Percentiles rank a stretch among this genome's conserved stretches.
Evolutionary conservation across 2,113 vertebrate genomes (phyloP).

Genomic region (Clarias batrachus): DNA sequence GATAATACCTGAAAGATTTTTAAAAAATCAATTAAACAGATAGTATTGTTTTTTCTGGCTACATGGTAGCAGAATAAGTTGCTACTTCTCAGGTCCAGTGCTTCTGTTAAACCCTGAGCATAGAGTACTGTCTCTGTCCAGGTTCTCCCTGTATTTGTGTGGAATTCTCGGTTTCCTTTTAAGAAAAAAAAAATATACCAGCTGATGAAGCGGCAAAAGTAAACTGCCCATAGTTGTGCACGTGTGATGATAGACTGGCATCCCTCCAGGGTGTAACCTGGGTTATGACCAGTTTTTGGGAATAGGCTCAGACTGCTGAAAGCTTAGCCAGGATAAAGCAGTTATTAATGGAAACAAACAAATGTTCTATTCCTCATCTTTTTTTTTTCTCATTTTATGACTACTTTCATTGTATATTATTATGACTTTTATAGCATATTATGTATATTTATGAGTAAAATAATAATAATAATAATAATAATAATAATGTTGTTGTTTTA

Average conservation of each 20-base stretch:
- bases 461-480: neutral
- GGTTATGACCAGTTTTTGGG: neutral
- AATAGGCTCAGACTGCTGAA: neutral
- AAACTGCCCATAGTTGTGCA: neutral
- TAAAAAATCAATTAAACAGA: neutral
- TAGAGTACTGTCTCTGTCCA: neutral
- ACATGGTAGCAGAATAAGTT: neutral
- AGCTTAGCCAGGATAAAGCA: neutral
- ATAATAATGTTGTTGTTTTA: neutral
- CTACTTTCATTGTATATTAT: neutral
- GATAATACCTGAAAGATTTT: constrained; percentile 89
- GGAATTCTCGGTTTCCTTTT: neutral
- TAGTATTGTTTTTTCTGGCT: neutral
- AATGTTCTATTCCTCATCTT: neutral
- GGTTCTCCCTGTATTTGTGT: neutral
- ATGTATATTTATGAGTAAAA: neutral
- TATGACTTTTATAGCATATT: neutral
- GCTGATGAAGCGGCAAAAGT: neutral
- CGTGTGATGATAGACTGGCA: neutral
- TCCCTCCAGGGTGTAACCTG: neutral
- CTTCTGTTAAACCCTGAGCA: neutral
- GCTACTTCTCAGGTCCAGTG: neutral
- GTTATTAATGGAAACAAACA: neutral
- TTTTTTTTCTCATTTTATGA: neutral
- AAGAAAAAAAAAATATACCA: neutral